phyloP scores from a whole-genome alignment of 35 echinoderm and acorn worm genomes.

The Heliocidaris erythrogramma region DNA sequence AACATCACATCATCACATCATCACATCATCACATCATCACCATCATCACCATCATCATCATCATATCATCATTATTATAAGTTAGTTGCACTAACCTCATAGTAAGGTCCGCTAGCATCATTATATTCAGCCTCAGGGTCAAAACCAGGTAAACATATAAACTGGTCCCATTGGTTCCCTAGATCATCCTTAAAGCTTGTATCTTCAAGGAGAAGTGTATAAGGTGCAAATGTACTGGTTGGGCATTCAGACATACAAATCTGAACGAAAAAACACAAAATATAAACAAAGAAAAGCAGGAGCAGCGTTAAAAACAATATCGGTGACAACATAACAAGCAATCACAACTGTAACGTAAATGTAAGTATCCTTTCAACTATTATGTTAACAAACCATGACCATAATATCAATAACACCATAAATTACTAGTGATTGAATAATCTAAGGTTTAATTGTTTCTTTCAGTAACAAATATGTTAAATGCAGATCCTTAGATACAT shows the following conservation, averaged over 20 bases:
- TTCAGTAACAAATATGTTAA: no score
- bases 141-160: conserved; percentile 64
- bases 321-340: no score
- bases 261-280: conserved; percentile 52
- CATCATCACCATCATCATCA: background rate
- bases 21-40: background rate
- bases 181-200: background rate
- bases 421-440: no score
- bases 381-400: no score
- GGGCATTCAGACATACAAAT: conserved; percentile 78
- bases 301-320: no score
- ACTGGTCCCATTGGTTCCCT: conserved; percentile 50
- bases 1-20: background rate
- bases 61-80: background rate
- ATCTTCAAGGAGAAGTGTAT: conserved; percentile 39
- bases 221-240: conserved; percentile 51
- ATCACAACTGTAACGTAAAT: no score
- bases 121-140: conserved; percentile 59
- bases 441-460: no score
- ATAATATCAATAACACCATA: no score
- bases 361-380: no score
- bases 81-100: background rate
- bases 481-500: no score
- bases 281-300: background rate
- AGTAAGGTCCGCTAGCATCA: conserved; percentile 15